Conservation (phyloP, 2,113 vertebrate genomes). For the Macquaria ambigua region DNA sequence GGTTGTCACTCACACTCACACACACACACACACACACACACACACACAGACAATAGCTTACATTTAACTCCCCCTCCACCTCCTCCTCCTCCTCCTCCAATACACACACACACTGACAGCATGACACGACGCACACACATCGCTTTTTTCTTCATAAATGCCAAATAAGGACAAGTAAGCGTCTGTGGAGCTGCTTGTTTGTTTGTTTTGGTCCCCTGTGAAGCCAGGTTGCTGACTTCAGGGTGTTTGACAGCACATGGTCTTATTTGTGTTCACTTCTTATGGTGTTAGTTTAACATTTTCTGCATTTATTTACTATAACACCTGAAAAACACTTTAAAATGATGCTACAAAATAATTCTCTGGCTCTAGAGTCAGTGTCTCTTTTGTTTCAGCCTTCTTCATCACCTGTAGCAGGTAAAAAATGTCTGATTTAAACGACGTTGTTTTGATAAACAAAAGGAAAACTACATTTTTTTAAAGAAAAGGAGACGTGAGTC, state of each 20-base stretch:
- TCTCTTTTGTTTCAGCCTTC: slow-evolving; percentile 8
- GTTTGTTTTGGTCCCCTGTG: neutral
- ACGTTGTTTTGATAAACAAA: neutral
- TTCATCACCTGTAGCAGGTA: neutral
- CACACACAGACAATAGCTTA: slow-evolving; percentile 11
- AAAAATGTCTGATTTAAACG: neutral
- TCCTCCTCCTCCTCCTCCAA: too few relatives aligned
- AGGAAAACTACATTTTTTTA: neutral
- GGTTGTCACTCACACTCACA: slow-evolving; percentile 17
- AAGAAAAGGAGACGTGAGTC: fast-evolving
- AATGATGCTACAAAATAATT: neutral
- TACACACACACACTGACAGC: neutral
- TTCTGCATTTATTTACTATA: fast-evolving
- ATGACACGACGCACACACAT: slow-evolving; percentile 5
- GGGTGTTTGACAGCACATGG: neutral
- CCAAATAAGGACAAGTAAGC: slow-evolving; percentile 11
- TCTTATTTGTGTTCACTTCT: slow-evolving; percentile 8
- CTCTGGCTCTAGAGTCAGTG: neutral
- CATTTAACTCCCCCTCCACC: neutral
- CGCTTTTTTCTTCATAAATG: slow-evolving; percentile 5
- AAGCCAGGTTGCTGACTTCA: neutral
- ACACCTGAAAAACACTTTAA: neutral
- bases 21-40: too few relatives aligned
- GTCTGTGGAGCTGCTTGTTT: neutral
- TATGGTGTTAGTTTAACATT: neutral